Conservation (phyloP, 2,888 invertebrate species). For the Orchestes rusci region DNA sequence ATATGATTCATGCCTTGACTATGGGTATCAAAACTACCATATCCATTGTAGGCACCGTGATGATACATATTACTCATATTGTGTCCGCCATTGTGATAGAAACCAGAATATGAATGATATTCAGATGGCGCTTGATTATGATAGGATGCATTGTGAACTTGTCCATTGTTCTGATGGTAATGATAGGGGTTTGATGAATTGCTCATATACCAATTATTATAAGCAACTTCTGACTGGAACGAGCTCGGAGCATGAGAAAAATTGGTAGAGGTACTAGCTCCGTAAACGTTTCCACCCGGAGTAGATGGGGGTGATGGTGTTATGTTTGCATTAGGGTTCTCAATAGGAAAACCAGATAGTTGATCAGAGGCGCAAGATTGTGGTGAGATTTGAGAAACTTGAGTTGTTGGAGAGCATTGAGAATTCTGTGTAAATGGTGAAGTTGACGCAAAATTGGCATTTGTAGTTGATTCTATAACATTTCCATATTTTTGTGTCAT, state of each 20-base stretch:
- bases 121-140: constrained; percentile 5
- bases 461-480: background rate
- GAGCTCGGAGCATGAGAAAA: constrained; percentile 2
- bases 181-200: constrained; percentile 6
- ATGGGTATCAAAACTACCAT: constrained; percentile 11
- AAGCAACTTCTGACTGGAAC: constrained; percentile 10
- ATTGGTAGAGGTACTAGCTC: background rate
- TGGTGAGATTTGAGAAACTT: constrained; percentile 18
- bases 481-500: constrained; percentile 15
- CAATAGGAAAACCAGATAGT: constrained; percentile 6
- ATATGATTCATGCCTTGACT: constrained; percentile 9
- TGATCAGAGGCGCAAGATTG: constrained; percentile 13
- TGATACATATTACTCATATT: constrained; percentile 13
- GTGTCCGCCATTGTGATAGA: constrained; percentile 13
- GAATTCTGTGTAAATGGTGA: constrained; percentile 10
- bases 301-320: constrained; percentile 11
- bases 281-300: constrained; percentile 7
- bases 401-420: constrained; percentile 12
- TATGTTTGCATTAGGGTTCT: constrained; percentile 7
- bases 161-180: constrained; percentile 4
- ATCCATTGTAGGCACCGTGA: constrained; percentile 12
- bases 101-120: constrained; percentile 7
- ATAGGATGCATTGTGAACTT: constrained; percentile 7
- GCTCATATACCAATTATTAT: constrained; percentile 16
- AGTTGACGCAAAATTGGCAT: background rate